phyloP scores from a whole-genome alignment of 2,113 vertebrate genomes.

The Gymnogyps californianus region DNA sequence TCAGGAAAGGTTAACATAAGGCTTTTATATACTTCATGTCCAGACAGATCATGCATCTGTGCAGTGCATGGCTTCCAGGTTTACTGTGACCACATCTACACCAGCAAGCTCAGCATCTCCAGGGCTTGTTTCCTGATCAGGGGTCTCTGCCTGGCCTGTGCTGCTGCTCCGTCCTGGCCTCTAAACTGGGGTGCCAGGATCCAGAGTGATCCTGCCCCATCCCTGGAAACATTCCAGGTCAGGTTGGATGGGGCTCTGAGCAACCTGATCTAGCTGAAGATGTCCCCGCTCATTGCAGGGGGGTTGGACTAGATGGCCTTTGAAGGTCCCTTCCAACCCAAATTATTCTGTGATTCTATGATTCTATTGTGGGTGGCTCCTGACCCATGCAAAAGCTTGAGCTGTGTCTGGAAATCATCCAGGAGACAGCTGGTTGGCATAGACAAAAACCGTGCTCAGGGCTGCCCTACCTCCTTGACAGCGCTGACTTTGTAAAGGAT shows the following conservation, averaged over 20 bases:
- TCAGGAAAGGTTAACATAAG: background rate
- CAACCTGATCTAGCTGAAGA: background rate
- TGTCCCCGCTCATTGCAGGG: background rate
- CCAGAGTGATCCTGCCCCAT: background rate
- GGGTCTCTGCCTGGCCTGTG: background rate
- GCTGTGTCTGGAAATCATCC: background rate
- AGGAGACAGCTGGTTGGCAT: background rate
- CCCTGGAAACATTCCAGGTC: background rate
- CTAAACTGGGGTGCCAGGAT: background rate
- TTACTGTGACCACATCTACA: background rate
- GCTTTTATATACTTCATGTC: background rate
- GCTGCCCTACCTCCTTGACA: background rate
- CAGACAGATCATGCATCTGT: background rate
- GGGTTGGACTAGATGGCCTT: background rate
- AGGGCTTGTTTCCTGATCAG: background rate
- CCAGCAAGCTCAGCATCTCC: background rate
- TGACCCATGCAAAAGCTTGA: background rate
- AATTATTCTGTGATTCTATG: background rate
- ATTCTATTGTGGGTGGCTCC: background rate
- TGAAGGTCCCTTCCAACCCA: background rate
- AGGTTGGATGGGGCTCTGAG: background rate
- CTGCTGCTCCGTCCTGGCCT: background rate
- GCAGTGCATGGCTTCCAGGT: background rate
- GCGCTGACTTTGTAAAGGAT: background rate
- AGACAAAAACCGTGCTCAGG: background rate